Evolutionary conservation across 1,140 invertebrate genomes (phyloP), one percentile per base, ranked within the genome.

Genomic region (Apocrypta bakeri): DNA sequence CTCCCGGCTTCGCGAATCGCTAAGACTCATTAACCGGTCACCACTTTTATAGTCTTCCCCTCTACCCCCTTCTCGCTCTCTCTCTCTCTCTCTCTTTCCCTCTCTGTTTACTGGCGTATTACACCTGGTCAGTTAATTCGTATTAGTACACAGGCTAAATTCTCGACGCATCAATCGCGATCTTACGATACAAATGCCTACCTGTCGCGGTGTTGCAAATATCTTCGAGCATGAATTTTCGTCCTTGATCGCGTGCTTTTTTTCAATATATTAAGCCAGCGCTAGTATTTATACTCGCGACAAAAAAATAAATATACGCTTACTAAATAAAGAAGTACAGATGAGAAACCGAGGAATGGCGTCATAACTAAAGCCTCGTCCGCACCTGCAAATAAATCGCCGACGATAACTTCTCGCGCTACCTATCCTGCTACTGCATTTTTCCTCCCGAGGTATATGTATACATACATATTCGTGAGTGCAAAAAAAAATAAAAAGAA

Each of bases 311-410:
- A 74, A 56, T 27, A 25, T 74, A 24, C 21, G 25, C 24, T 21
- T 31, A 61, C 31, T n/a, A 3, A 76, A 63, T 63, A 48, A 77
- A 77, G 64, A 77, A 25, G 63, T 37, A 1, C 11, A 21, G 33
- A 29, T 69, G 76, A 69, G 68, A 37, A 81, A 87, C 78, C 79
- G 77, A 76, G 72, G 24, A 78, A 1, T 6, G 42, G 31, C 24
- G 42, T n/a, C 37, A 61, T 61, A 24, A 69, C 17, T 79, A 29
- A 63, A 61, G 33, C 48, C 40, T 61, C 25, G 27, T 61, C 14
- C 31, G 48, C 48, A 37, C 31, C 14, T 72, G 66, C 48, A n/a
- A 79, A 79, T 79, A 79, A 79, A 79, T 79, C 48, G 40, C n/a
- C 37, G 3, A 21, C 69, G 33, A 80, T 81, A 81, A 81, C 31